phyloP scores from a whole-genome alignment of 2,113 vertebrate species.

The Corythaixoides concolor region DNA sequence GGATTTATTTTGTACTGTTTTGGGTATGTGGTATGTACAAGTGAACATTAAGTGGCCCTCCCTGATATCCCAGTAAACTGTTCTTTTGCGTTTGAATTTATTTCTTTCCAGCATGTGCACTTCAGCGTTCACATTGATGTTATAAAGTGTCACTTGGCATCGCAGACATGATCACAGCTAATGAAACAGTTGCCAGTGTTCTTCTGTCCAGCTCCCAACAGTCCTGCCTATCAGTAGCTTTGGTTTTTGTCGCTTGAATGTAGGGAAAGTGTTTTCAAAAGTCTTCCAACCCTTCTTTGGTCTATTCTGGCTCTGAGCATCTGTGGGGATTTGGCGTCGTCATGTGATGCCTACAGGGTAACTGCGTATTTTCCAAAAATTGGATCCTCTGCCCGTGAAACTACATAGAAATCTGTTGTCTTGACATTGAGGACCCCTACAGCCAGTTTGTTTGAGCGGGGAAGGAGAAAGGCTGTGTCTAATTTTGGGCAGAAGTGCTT shows the following conservation, averaged over 20 bases:
- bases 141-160: fast-evolving
- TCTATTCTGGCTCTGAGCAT: not conserved
- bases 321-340: not conserved
- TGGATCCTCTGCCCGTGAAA: not conserved
- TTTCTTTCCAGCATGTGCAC: not conserved
- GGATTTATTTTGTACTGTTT: not conserved
- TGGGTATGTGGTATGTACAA: too few species aligned
- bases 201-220: not conserved
- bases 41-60: not conserved
- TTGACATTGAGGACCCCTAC: not conserved
- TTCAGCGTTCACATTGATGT: not conserved
- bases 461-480: not conserved
- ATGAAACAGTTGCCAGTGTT: not conserved
- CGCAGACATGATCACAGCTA: not conserved
- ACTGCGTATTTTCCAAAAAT: not conserved
- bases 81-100: not conserved
- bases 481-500: not conserved
- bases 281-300: not conserved
- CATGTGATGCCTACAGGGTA: not conserved
- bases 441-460: not conserved
- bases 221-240: too few species aligned
- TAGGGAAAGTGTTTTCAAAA: not conserved
- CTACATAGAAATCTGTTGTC: not conserved
- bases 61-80: not conserved
- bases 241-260: not conserved